Base-by-base conservation (phyloP, 1,140 invertebrate species). In the Drosophila nannoptera region DNA sequence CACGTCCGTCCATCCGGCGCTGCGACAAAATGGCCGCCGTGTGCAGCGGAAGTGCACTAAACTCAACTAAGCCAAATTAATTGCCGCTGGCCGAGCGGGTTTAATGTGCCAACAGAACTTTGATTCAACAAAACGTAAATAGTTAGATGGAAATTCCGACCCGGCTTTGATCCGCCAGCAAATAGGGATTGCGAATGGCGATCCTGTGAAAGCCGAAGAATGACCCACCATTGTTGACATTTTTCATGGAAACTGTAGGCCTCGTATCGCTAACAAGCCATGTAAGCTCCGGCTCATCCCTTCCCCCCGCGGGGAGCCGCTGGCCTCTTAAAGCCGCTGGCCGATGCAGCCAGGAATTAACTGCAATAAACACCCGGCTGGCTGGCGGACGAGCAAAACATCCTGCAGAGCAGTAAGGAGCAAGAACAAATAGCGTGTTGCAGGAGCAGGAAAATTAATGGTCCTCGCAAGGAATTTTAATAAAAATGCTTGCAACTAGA, bases 61-160 rank as follows among this genome's bases (percentile, higher is more conserved):
- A 78, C 81, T 83, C 75, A 83, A 84, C 80, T 83, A 86, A 83
- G 80, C 80, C 81, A 84, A 83, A 83, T 83, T 84, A 86, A 83
- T 83, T 86, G 80, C 81, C 73, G 70, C 35, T 40, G 43, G 63
- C 56, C 60, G 65, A 72, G 72, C 65, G 74, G 69, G 80, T 80
- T 83, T 78, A 83, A 83, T 83, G 80, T 83, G 80, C 80, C 80
- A 83, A 77, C 80, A 78, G 81, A 86, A 84, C 69, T 86, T 77
- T 84, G 77, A 84, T 81, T 71, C 46, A 29, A 59, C 81, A 60
- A 54, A 31, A 49, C 32, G 58, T 48, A 59, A 70, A 69, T 46
- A 22, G 22, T 22, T 22, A 49, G 38, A 78, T 56, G 55, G 52
- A 42, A 36, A 80, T 78, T 73, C 78, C 69, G 75, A 78, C 78